Percentiles rank a stretch among this genome's conserved stretches.
Conservation (phyloP, 2,797 vertebrate species). For the Argentina silus region DNA sequence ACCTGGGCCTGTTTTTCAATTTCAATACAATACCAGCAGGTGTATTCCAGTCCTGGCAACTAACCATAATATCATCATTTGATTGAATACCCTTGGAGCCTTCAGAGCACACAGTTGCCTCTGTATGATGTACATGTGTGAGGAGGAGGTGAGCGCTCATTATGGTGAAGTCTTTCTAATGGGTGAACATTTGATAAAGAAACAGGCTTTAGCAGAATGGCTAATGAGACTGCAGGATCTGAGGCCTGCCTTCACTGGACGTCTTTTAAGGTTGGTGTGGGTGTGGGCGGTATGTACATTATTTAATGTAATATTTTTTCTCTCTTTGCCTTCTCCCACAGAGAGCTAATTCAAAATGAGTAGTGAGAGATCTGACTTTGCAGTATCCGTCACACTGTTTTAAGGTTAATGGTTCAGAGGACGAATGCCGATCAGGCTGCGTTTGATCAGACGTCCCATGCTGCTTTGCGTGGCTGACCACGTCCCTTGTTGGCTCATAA, state of each 20-base stretch:
- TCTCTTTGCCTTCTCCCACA: background rate
- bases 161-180: background rate
- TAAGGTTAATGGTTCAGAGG: conserved; percentile 56
- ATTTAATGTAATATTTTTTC: conserved; percentile 24
- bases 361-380: conserved; percentile 35
- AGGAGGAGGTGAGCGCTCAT: background rate
- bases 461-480: conserved; percentile 52
- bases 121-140: background rate
- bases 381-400: conserved; percentile 45
- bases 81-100: background rate
- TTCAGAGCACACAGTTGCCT: background rate
- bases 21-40: background rate
- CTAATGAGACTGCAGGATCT: conserved; percentile 23
- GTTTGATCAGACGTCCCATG: conserved; percentile 59
- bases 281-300: conserved; percentile 32
- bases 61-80: background rate
- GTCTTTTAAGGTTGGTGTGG: conserved; percentile 9
- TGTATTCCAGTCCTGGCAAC: background rate
- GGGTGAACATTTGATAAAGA: conserved; percentile 19
- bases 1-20: background rate
- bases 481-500: conserved; percentile 49
- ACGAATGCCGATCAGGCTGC: conserved; percentile 35
- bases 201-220: conserved; percentile 6
- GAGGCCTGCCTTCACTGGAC: conserved; percentile 11
- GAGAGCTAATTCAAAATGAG: conserved; percentile 34